Base-by-base conservation (phyloP, 2,797 vertebrate genomes). In the Silurus lanzhouensis region DNA sequence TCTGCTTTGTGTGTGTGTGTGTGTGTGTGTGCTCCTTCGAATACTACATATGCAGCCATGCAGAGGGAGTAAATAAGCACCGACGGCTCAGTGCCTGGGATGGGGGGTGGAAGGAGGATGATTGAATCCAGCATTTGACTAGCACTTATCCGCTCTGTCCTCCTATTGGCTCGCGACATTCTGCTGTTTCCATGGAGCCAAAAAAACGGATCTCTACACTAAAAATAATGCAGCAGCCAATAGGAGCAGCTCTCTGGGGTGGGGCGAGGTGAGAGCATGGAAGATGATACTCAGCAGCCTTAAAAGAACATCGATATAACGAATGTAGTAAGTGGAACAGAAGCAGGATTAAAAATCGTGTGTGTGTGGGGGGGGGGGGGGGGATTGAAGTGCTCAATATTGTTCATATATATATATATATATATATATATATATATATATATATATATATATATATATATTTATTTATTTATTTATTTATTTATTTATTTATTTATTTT, bases 111-210 rank as follows among this genome's bases (percentile, higher is more conserved):
- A n/a, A 61, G 58, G 75, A 76, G 63, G 72, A 74, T 72, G 77
- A 77, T 61, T n/a, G 79, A 64, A 85, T 83, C 75, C 74, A 64
- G 83, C 52, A 90, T 91, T 90, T 83, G 86, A 88, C 88, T 88
- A 84, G 84, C 88, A 72, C 84, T 83, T 64, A 60, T 61, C 82
- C 79, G 74, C 71, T 86, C 88, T 83, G 82, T 66, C n/a, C 58
- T 90, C 83, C 84, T 71, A 92, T 91, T 91, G 91, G 91, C 83
- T 84, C 52, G 60, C 46, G 81, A 84, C 83, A 89, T 88, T 90
- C 89, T 84, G 86, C 90, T 92, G 91, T 92, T 90, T 89, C 91
- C 91, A 92, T 92, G 91, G 91, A 92, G 90, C 86, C 91, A 82
- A 89, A 81, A 90, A 90, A 90, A 85, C 66, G 81, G 83, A 79